Evolutionary conservation across 1,140 invertebrate species (phyloP).

Genomic region (Dinothrombium tinctorium): DNA sequence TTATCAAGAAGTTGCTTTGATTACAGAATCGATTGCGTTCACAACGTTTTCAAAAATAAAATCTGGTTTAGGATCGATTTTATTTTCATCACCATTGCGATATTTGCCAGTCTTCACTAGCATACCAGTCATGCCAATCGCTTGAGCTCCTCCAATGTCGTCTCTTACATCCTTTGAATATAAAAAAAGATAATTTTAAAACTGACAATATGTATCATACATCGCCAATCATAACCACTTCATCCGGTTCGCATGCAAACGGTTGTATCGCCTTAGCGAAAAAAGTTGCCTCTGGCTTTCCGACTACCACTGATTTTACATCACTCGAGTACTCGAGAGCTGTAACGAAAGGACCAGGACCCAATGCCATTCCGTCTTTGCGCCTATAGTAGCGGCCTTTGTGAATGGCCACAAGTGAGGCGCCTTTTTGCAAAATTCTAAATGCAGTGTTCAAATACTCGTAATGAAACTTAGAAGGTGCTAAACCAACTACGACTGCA

Average conservation of each 20-base stretch:
- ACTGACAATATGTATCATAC: constrained; percentile 25
- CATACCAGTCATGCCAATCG: constrained; percentile 40
- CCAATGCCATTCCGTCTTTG: constrained; percentile 43
- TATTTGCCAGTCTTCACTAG: constrained; percentile 68
- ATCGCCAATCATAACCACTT: constrained; percentile 71
- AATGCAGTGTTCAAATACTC: constrained; percentile 37
- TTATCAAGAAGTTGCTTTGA: too few relatives aligned
- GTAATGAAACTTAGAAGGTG: constrained; percentile 52
- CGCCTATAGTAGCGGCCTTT: constrained; percentile 54
- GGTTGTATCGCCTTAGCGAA: constrained; percentile 39
- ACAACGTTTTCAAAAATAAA: not conserved
- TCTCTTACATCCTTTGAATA: constrained; percentile 58
- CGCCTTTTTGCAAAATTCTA: constrained; percentile 28
- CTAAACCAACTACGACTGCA: constrained; percentile 54
- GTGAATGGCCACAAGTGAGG: constrained; percentile 55
- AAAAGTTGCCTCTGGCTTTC: constrained; percentile 50
- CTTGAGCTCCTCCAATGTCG: constrained; percentile 48
- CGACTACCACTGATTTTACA: constrained; percentile 39
- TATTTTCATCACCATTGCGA: constrained; percentile 32
- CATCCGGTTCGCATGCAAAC: constrained; percentile 24
- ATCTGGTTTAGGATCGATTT: constrained; percentile 6
- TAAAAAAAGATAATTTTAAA: constrained; percentile 18
- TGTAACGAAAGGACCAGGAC: constrained; percentile 58
- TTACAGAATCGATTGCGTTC: not conserved
- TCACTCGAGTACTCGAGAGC: constrained; percentile 50